Base-by-base conservation (phyloP, 2,888 invertebrate species). In the Acanthosepion lycidas region DNA sequence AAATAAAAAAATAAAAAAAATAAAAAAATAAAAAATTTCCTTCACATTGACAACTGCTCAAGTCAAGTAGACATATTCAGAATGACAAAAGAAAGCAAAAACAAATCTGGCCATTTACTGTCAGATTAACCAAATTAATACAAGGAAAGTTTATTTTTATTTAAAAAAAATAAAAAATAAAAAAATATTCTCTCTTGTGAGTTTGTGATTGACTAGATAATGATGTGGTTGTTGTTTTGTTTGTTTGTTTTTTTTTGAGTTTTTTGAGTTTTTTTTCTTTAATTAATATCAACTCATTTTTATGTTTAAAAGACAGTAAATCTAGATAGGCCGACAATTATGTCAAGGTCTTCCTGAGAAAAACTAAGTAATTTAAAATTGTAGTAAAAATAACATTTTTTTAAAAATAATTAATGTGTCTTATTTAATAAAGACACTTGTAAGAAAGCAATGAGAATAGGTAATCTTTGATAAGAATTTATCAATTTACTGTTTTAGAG, bases 61-160 rank as follows among this genome's bases (percentile, higher is more conserved):
- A 78, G 15, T 78, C 78, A 78, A 78, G 78, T 78, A n/a, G n/a
- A 78, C 12, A 78, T 78, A 78, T 78, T 78, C 78, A 78, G 15
- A n/a, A 78, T 33, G 78, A 33, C n/a, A 78, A 78, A 23, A n/a
- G 15, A 78, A 33, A 78, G 18, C n/a, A 78, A 78, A 78, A 78
- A 18, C 33, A 78, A 78, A 78, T n/a, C 33, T n/a, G 33, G n/a
- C 78, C 33, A 12, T 78, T 78, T 4, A 15, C 33, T 78, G 78
- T 78, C 78, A n/a, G 78, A 78, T 78, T 78, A n/a, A 78, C 78
- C 78, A 78, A 78, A 78, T 78, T 78, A 78, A 78, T 78, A n/a
- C 78, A 78, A 78, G n/a, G 20, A 78, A 33, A n/a, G 5, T 78
- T 78, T 78, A 78, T 78, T 78, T 78, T 78, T 78, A 78, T 78